These are phyloP conservation scores for Corythoichthys haematopterus DNA, from an alignment of 2,113 vertebrate species.

Conservation along the genomic window DNA sequence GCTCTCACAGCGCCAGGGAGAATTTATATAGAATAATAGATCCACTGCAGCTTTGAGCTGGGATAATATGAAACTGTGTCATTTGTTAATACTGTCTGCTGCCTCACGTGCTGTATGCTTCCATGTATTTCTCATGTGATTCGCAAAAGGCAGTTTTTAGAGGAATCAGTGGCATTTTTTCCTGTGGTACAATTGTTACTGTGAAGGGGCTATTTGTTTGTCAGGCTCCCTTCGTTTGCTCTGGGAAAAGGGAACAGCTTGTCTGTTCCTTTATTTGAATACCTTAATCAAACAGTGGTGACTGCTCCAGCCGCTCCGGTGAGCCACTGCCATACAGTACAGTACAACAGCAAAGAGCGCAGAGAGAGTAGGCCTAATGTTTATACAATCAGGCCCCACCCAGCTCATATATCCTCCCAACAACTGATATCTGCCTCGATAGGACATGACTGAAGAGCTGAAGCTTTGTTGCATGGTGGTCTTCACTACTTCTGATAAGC, in stretches of 20 bases:
- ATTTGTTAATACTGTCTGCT: constrained; percentile 27
- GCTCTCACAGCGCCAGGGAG: constrained; percentile 32
- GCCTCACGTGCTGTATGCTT: constrained; percentile 13
- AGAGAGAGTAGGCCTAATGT: constrained; percentile 50
- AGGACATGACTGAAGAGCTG: constrained; percentile 58
- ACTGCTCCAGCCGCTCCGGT: constrained; percentile 39
- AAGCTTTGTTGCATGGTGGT: constrained; percentile 65
- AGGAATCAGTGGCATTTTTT: constrained; percentile 13
- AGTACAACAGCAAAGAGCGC: constrained; percentile 37
- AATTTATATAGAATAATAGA: constrained; percentile 47
- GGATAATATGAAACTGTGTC: constrained; percentile 35
- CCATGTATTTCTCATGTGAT: constrained; percentile 8
- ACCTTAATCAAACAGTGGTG: constrained; percentile 67
- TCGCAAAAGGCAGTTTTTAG: neutral
- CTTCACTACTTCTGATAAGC: constrained; percentile 54
- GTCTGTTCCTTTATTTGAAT: constrained; percentile 67
- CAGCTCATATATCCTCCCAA: constrained; percentile 70
- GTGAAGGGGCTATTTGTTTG: constrained; percentile 25
- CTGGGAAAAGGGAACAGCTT: constrained; percentile 54
- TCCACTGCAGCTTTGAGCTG: constrained; percentile 41
- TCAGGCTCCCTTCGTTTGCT: constrained; percentile 43
- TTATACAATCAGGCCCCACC: constrained; percentile 63
- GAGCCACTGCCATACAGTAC: constrained; percentile 29
- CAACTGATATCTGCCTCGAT: constrained; percentile 67
- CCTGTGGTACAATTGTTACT: constrained; percentile 33